A percentile compares a stretch with the other conserved stretches of the same genome.
phyloP scores from a whole-genome alignment of 2,888 invertebrate species.

The Cryptocephalus primarius region DNA sequence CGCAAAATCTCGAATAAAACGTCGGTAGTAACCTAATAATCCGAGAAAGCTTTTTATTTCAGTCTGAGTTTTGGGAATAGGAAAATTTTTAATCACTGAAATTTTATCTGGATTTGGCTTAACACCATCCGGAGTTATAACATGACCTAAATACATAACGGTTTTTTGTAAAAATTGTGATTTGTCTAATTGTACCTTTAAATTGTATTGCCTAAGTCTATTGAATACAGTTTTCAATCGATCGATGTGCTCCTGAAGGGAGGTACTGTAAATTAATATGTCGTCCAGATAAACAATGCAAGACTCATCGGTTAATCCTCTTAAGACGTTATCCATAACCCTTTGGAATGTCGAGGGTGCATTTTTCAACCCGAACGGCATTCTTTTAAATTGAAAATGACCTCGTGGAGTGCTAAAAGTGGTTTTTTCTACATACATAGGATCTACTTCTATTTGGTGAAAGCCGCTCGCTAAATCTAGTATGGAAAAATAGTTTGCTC shows the following conservation, averaged over 20 bases:
- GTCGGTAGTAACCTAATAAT: constrained; percentile 4
- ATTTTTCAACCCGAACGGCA: too few species aligned
- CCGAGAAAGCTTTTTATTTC: constrained; percentile 2
- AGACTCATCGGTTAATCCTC: not conserved
- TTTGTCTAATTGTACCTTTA: constrained; percentile 8
- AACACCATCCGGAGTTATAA: too few species aligned
- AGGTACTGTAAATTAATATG: constrained; percentile 1
- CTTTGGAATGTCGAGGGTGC: too few species aligned
- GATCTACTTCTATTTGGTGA: too few species aligned
- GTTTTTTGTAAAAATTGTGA: not conserved
- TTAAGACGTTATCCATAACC: not conserved
- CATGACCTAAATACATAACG: not conserved
- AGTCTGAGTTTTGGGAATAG: constrained; percentile 4
- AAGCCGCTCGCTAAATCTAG: too few species aligned
- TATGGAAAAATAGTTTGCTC: too few species aligned
- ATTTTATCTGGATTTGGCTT: too few species aligned
- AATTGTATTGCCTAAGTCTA: constrained; percentile 4
- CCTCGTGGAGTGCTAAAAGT: too few species aligned
- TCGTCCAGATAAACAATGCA: constrained; percentile 1
- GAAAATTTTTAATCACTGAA: constrained; percentile 1
- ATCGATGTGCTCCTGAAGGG: not conserved
- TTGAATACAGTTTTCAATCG: constrained; percentile 8
- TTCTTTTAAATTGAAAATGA: too few species aligned
- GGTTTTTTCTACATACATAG: too few species aligned
- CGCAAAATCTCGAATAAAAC: constrained; percentile 6